Evolutionary conservation across 2,888 invertebrate genomes (phyloP), one percentile per base, ranked within the genome.

Genomic region (Agriopis marginaria): DNA sequence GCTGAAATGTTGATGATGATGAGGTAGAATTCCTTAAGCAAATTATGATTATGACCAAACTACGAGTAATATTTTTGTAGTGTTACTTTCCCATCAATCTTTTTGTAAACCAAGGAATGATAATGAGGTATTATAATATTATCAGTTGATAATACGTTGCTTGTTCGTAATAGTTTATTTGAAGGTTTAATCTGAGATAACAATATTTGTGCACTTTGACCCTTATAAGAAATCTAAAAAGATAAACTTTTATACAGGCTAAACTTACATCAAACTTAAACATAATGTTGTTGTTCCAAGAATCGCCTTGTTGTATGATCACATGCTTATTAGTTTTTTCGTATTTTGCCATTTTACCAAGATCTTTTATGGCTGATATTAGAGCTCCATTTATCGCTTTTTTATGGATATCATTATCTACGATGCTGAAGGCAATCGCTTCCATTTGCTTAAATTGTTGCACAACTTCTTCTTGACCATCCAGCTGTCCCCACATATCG

Each of bases 281-380:
- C 77, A 87, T 77, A 10, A 87, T 76, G 58, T 87, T 87, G 59
- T 86, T 87, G 0, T 79, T 82, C 86, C 86, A 86, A 49, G 77
- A 71, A 59, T 86, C 87, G 42, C 87, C 86, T 67, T 86, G 86
- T 44, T 73, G 77, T 32, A 86, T 79, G 0, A 86, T 76, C 3
- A 77, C 73, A 70, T 79, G 73, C 51, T 80, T 82, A 3, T 78
- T 65, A 10, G 76, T 66, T 49, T 56, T 75, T 3, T 77, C 77
- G 8, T 70, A 54, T 11, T 70, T 73, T 54, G 80, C 70, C 9
- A 82, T n/a, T 63, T 76, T 75, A 3, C 50, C 55, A 3, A 42
- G 14, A 2, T 32, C 44, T 49, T 39, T 53, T 23, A 75, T 5
- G 0, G 66, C 12, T 53, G 55, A 54, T 0, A 9, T 44, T 5